phyloP scores from a whole-genome alignment of 1,140 invertebrate genomes.

The Dolichoris vasculosae region DNA sequence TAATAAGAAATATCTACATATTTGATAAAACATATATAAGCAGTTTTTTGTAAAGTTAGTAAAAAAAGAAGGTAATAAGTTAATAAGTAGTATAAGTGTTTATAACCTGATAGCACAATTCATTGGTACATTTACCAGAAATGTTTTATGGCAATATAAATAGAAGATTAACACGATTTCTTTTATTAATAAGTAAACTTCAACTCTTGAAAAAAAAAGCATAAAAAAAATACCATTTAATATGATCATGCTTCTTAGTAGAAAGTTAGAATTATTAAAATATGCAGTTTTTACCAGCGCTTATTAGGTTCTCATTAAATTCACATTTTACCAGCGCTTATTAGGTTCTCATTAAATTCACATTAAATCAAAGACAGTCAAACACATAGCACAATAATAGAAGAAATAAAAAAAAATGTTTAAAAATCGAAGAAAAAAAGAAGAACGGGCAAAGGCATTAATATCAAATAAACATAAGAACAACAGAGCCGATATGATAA shows the following conservation, averaged over 20 bases:
- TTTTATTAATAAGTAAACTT: constrained; percentile 35
- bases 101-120: background rate
- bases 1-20: background rate
- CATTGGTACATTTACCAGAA: background rate
- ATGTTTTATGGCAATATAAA: background rate
- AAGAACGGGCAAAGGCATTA: no score
- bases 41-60: background rate
- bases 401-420: no score
- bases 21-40: background rate
- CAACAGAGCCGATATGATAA: no score
- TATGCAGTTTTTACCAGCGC: constrained; percentile 56
- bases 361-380: no score
- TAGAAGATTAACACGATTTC: background rate
- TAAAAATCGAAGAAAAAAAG: no score
- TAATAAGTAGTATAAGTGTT: background rate
- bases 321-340: no score
- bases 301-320: no score
- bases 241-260: constrained; percentile 46
- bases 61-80: background rate
- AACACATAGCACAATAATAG: no score
- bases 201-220: constrained; percentile 28
- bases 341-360: no score
- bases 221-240: background rate
- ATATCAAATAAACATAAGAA: no score
- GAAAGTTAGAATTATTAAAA: constrained; percentile 58